These are phyloP conservation scores for Dicyrtomina minuta DNA, from an alignment of 2,888 invertebrate species.

Conservation along the genomic window DNA sequence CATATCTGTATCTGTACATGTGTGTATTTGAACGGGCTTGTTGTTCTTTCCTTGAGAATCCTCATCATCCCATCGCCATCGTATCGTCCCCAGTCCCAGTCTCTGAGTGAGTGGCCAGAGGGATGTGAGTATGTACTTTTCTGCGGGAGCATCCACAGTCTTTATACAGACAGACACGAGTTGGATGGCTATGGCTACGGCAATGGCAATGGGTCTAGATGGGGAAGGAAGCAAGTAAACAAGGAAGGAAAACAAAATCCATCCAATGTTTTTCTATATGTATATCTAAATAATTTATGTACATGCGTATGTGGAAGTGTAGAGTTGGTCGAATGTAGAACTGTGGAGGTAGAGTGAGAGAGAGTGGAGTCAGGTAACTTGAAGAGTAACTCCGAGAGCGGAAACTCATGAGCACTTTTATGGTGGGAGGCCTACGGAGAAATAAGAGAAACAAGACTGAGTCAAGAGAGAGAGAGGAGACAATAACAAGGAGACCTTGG, in stretches of 20 bases:
- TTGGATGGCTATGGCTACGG: not conserved
- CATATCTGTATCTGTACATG: not conserved
- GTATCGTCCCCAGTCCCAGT: not conserved
- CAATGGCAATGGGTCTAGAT: not conserved
- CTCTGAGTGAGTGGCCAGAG: conserved; percentile 10
- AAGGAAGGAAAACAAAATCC: not conserved
- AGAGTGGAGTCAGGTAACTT: not conserved
- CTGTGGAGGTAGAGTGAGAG: not conserved
- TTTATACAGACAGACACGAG: too few species aligned
- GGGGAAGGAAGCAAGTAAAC: not conserved
- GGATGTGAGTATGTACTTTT: not conserved
- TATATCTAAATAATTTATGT: too few species aligned
- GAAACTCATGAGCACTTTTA: conserved; percentile 29
- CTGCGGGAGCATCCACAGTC: too few species aligned
- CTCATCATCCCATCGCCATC: not conserved
- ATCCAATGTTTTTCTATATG: not conserved
- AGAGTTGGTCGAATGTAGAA: not conserved
- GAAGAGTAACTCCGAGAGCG: conserved; percentile 4
- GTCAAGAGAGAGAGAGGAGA: conserved; percentile 24
- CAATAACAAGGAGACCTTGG: conserved; percentile 53
- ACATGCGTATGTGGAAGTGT: not conserved
- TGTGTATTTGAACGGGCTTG: not conserved
- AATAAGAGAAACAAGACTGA: conserved; percentile 22
- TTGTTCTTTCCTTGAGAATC: conserved; percentile 21
- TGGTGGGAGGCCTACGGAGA: conserved; percentile 28